Percentiles rank a stretch among this genome's conserved stretches.
These are phyloP conservation scores for Enteromius radiatus DNA, from an alignment of 2,797 vertebrate species.

Conservation along the genomic window DNA sequence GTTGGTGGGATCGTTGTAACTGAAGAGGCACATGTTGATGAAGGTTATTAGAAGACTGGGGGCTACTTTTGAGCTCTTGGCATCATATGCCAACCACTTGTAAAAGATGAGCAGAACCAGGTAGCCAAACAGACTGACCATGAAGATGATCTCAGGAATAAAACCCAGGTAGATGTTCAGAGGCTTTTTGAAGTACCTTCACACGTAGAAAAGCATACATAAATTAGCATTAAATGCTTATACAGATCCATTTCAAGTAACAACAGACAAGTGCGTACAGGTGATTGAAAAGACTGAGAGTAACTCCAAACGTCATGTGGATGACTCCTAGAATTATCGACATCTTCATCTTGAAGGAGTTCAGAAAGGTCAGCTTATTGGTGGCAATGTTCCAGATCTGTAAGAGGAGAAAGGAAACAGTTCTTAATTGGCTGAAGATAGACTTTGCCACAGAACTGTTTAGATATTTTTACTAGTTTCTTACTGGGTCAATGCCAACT, in stretches of 20 bases:
- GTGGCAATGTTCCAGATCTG: constrained; percentile 96
- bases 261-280: constrained; percentile 67
- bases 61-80: constrained; percentile 81
- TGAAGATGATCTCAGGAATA: constrained; percentile 96
- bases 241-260: background rate
- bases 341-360: constrained; percentile 99
- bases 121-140: constrained; percentile 92
- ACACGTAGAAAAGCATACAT: constrained; percentile 28
- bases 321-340: constrained; percentile 92
- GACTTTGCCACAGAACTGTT: background rate
- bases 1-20: constrained; percentile 81
- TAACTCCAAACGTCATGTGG: constrained; percentile 95
- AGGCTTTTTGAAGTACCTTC: constrained; percentile 95
- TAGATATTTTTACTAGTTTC: constrained; percentile 35
- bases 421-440: background rate
- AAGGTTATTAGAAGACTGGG: constrained; percentile 97
- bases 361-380: constrained; percentile 97
- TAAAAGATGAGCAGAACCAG: constrained; percentile 92
- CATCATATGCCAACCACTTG: constrained; percentile 91
- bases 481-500: constrained; percentile 96
- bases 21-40: constrained; percentile 99
- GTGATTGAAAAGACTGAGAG: constrained; percentile 82
- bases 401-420: background rate
- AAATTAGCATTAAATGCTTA: background rate
- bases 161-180: constrained; percentile 95